Percentiles rank a stretch among this genome's conserved stretches.
Conservation (phyloP, 2,888 invertebrate species). For the Halocaridina rubra region DNA sequence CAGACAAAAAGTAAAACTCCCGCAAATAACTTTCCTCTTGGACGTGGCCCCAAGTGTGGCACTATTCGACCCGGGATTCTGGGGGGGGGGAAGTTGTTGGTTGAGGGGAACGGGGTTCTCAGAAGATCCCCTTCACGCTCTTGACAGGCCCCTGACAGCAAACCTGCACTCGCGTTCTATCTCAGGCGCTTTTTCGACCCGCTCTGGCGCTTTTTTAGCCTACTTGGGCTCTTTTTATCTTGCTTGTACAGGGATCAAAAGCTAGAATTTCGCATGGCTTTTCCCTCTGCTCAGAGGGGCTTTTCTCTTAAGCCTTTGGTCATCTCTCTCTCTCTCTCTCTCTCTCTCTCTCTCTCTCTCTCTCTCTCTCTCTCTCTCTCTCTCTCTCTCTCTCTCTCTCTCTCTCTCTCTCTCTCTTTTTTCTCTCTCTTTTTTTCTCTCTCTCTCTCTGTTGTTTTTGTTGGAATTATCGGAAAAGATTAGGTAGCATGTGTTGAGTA, state of each 20-base stretch:
- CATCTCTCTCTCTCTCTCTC: background rate
- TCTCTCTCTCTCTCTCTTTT: background rate
- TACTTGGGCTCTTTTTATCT: background rate
- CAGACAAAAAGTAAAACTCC: too few relatives aligned
- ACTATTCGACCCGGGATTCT: conserved; percentile 16
- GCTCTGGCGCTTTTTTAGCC: background rate
- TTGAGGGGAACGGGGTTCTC: background rate
- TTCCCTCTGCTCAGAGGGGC: background rate
- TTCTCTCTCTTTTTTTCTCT: background rate
- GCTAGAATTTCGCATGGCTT: background rate
- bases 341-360: background rate
- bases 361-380: background rate
- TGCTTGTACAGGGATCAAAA: conserved; percentile 7
- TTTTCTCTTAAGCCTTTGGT: background rate
- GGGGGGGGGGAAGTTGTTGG: background rate
- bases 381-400: background rate
- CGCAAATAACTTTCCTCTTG: too few relatives aligned
- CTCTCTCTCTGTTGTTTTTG: background rate
- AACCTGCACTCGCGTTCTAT: background rate
- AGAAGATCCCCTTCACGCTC: conserved; percentile 33
- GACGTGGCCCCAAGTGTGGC: too few relatives aligned
- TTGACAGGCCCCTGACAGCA: conserved; percentile 23
- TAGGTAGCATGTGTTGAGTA: conserved; percentile 1
- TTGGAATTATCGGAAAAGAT: background rate
- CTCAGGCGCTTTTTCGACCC: background rate